Conservation (phyloP, 2,797 vertebrate genomes). For the Cyprinella venusta region DNA sequence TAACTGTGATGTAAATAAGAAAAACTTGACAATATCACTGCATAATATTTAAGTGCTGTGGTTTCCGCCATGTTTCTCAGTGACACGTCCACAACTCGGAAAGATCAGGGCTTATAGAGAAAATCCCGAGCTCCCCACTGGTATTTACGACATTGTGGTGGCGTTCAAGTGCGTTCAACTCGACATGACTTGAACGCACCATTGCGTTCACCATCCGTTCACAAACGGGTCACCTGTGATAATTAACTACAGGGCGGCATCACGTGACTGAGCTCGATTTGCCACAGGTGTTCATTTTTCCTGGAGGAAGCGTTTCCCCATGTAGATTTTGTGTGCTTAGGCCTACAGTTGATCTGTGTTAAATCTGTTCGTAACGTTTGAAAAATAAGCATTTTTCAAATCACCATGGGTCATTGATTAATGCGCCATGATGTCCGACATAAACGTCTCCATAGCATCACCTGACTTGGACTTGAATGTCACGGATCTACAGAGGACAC, state of each 20-base stretch:
- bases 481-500: conserved; percentile 62
- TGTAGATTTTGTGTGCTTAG: conserved; percentile 15
- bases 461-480: conserved; percentile 56
- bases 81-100: no score
- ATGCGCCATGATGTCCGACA: conserved; percentile 49
- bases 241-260: conserved; percentile 25
- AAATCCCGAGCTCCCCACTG: no score
- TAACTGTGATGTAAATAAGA: no score
- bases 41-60: no score
- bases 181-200: no score
- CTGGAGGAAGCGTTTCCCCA: not conserved
- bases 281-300: conserved; percentile 48
- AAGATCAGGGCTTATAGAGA: no score
- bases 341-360: not conserved
- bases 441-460: conserved; percentile 65
- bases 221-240: no score
- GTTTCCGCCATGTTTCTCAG: no score
- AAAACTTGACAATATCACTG: no score
- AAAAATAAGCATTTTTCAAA: conserved; percentile 12
- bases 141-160: no score
- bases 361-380: not conserved
- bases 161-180: no score
- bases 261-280: conserved; percentile 52
- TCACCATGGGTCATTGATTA: not conserved
- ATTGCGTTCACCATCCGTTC: no score